Percentiles rank a stretch among this genome's conserved stretches.
These are phyloP conservation scores for Synergus laeviventris DNA, from an alignment of 2,888 invertebrate species.

Conservation along the genomic window DNA sequence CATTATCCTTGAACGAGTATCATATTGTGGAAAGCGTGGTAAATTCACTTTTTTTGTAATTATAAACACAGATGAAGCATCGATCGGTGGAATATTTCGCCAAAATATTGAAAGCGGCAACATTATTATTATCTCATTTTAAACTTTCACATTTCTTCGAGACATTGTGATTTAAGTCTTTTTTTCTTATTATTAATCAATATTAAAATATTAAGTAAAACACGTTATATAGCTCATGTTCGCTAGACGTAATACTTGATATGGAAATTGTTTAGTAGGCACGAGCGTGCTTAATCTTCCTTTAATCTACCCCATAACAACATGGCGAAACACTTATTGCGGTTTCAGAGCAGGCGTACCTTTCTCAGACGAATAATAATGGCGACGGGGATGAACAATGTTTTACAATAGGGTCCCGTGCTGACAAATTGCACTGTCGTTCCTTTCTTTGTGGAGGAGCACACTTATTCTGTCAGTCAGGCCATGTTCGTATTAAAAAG, in stretches of 20 bases:
- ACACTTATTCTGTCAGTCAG: conserved; percentile 14
- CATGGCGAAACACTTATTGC: conserved; percentile 34
- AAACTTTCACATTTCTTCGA: background rate
- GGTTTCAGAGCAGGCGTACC: background rate
- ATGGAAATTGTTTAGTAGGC: conserved; percentile 26
- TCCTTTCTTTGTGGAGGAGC: conserved; percentile 42
- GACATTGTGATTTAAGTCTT: too few species aligned
- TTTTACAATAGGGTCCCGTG: conserved; percentile 43
- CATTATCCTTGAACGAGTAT: too few species aligned
- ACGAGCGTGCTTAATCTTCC: conserved; percentile 50
- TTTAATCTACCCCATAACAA: conserved; percentile 51
- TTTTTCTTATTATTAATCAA: too few species aligned
- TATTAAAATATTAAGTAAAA: background rate
- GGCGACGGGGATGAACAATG: conserved; percentile 50
- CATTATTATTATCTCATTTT: background rate
- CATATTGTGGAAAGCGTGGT: too few species aligned
- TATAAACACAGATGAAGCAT: conserved; percentile 6
- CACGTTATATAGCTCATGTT: background rate
- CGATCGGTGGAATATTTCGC: background rate
- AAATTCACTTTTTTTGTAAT: too few species aligned
- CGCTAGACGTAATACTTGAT: conserved; percentile 17
- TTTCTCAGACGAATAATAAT: conserved; percentile 52
- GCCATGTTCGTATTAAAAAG: conserved; percentile 1
- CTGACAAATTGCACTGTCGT: conserved; percentile 53
- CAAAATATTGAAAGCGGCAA: background rate